phyloP scores from a whole-genome alignment of 2,113 vertebrate species.

The Hemicordylus capensis region DNA sequence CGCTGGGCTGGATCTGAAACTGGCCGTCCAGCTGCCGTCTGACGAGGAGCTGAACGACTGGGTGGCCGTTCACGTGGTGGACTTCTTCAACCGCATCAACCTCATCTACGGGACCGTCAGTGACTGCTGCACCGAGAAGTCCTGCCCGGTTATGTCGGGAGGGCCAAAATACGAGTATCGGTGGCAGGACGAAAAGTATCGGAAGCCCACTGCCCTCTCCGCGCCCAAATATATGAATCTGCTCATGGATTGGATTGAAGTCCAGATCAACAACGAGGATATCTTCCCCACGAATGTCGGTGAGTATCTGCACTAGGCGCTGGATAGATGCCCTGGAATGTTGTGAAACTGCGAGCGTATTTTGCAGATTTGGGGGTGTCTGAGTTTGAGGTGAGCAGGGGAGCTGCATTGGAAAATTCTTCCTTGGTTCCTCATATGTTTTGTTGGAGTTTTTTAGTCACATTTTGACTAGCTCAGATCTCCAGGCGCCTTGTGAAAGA shows the following conservation, averaged over 20 bases:
- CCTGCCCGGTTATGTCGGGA: constrained; percentile 93
- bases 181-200: constrained; percentile 95
- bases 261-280: constrained; percentile 96
- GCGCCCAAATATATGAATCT: constrained; percentile 96
- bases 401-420: not conserved
- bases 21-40: constrained; percentile 89
- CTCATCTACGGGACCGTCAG: constrained; percentile 98
- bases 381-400: too few relatives aligned
- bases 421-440: not conserved
- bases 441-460: too few relatives aligned
- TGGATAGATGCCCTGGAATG: not conserved
- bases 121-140: constrained; percentile 91
- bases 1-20: constrained; percentile 91
- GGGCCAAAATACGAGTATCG: constrained; percentile 96
- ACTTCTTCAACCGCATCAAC: constrained; percentile 99
- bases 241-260: constrained; percentile 98
- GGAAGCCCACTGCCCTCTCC: constrained; percentile 89
- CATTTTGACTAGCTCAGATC: too few relatives aligned
- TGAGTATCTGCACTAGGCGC: constrained; percentile 67
- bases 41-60: constrained; percentile 94
- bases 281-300: constrained; percentile 95
- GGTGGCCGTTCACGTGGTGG: constrained; percentile 97
- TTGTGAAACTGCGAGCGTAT: too few relatives aligned
- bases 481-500: too few relatives aligned
- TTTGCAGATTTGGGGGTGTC: too few relatives aligned